Conservation (phyloP, 2,797 vertebrate genomes). For the Lepidocolaptes lacrymiger region DNA sequence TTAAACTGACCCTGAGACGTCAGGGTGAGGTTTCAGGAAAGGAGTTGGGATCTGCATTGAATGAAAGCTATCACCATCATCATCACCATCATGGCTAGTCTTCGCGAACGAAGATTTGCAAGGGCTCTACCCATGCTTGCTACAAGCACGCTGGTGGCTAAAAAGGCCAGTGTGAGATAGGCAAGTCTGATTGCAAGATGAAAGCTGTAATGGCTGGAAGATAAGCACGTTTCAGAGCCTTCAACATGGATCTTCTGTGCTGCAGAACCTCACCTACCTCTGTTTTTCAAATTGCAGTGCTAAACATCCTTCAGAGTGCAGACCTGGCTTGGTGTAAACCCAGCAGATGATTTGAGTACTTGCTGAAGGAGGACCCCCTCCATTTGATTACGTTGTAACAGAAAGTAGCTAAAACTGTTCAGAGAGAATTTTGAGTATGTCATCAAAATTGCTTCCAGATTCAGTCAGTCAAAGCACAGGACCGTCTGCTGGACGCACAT, state of each 20-base stretch:
- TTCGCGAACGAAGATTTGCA: too few species aligned
- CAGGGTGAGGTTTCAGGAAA: not conserved
- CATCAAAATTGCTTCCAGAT: not conserved
- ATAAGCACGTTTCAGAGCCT: not conserved
- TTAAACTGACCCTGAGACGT: not conserved
- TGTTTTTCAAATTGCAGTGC: not conserved
- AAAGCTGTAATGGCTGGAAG: not conserved
- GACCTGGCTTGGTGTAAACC: not conserved
- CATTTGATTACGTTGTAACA: not conserved
- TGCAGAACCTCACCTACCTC: not conserved
- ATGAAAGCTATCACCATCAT: not conserved
- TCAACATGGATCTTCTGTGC: not conserved
- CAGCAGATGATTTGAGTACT: not conserved
- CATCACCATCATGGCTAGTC: too few species aligned
- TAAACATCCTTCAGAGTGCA: not conserved
- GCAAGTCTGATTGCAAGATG: not conserved
- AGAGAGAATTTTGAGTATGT: not conserved
- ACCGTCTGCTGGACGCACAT: not conserved
- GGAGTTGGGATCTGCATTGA: not conserved
- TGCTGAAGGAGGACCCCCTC: not conserved
- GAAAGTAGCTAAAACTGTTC: not conserved
- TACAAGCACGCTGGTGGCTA: too few species aligned
- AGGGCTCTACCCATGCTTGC: too few species aligned
- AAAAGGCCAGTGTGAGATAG: too few species aligned
- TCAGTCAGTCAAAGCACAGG: not conserved